These are phyloP conservation scores for Cyphomyrus plagiostoma DNA, from an alignment of 2,113 vertebrate species.

Conservation along the genomic window DNA sequence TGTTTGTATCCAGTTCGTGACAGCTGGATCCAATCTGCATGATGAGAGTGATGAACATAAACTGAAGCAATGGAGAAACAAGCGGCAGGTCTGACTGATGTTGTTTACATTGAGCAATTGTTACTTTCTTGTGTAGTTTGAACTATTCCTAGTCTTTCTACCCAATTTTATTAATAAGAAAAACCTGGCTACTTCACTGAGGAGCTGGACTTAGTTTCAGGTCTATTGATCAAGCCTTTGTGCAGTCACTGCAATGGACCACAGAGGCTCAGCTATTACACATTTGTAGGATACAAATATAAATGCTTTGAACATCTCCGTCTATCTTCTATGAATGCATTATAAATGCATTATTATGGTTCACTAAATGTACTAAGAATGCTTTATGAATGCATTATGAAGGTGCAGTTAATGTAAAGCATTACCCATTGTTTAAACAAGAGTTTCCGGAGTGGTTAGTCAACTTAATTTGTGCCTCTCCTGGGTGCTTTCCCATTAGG, in stretches of 20 bases:
- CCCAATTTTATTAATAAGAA: background rate
- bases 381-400: background rate
- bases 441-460: conserved; percentile 52
- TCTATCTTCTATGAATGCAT: background rate
- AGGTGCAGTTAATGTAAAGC: background rate
- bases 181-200: background rate
- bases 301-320: background rate
- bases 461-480: conserved; percentile 46
- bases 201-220: no score
- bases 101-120: background rate
- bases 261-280: background rate
- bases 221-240: background rate
- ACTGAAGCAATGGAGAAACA: background rate
- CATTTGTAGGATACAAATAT: background rate
- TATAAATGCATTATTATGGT: background rate
- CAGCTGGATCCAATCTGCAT: conserved; percentile 1
- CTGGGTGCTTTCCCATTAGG: conserved; percentile 44
- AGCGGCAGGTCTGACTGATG: background rate
- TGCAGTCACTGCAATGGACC: background rate
- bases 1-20: background rate
- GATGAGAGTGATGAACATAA: background rate
- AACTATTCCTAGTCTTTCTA: background rate
- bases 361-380: background rate
- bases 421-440: conserved; percentile 41
- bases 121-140: background rate